Percentiles rank a stretch among this genome's conserved stretches.
These are phyloP conservation scores for Tetraodon nigroviridis DNA, from an alignment of 2,113 vertebrate genomes.

Conservation along the genomic window DNA sequence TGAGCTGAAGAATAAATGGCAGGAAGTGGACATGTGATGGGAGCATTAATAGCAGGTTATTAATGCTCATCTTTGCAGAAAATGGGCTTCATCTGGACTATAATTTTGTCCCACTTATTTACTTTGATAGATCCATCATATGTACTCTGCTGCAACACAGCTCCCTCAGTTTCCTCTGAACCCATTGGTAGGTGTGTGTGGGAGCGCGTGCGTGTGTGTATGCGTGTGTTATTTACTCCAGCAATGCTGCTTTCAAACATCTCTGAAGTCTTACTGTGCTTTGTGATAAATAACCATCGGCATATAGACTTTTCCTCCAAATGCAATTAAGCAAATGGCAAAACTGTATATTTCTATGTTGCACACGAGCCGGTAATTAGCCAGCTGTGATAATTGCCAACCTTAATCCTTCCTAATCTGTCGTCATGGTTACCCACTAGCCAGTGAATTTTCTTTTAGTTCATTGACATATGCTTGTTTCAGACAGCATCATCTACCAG, in stretches of 20 bases:
- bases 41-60: slow-evolving; percentile 39
- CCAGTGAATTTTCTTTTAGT: slow-evolving; percentile 3
- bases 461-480: not conserved
- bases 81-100: slow-evolving; percentile 30
- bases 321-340: slow-evolving; percentile 40
- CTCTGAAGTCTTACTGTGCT: slow-evolving; percentile 5
- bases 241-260: too few relatives aligned
- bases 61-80: slow-evolving; percentile 28
- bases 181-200: too few relatives aligned
- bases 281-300: not conserved
- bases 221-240: too few relatives aligned
- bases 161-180: too few relatives aligned
- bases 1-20: slow-evolving; percentile 37
- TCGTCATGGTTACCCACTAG: slow-evolving; percentile 10
- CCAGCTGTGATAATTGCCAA: slow-evolving; percentile 36
- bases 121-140: slow-evolving; percentile 10
- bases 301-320: slow-evolving; percentile 18
- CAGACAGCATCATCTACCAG: not conserved
- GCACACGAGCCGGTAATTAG: slow-evolving; percentile 36
- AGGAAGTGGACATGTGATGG: slow-evolving; percentile 4
- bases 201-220: too few relatives aligned
- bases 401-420: slow-evolving; percentile 32
- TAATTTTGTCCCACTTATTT: slow-evolving; percentile 23
- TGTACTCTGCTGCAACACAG: slow-evolving; percentile 3
- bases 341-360: slow-evolving; percentile 9